These are phyloP conservation scores for Phrynocephalus vlangalii DNA, from an alignment of 2,797 vertebrate genomes.

Conservation along the genomic window DNA sequence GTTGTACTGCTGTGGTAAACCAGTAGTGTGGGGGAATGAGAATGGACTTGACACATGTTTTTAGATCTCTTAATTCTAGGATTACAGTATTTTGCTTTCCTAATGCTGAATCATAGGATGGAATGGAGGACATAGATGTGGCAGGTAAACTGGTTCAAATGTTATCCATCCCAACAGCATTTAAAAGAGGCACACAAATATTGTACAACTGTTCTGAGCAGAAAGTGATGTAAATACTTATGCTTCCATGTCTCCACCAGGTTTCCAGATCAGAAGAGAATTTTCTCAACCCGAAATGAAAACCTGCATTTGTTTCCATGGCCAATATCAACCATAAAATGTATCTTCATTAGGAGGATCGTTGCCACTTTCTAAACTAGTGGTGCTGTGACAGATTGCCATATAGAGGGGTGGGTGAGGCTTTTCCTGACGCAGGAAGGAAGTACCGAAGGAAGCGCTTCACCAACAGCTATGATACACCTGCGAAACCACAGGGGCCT, in stretches of 20 bases:
- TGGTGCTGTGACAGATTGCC: background rate
- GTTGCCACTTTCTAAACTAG: background rate
- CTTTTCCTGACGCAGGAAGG: slow-evolving; percentile 8
- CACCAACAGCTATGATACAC: no score
- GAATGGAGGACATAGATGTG: background rate
- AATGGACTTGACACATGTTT: background rate
- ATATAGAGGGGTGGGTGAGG: background rate
- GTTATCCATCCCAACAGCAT: background rate
- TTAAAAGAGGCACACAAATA: background rate
- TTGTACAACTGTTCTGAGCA: background rate
- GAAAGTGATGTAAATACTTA: background rate
- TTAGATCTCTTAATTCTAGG: background rate
- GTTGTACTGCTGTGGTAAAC: background rate
- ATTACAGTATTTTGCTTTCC: background rate
- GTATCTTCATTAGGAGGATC: no score
- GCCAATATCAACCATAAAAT: no score
- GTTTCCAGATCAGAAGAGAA: no score
- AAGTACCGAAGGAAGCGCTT: background rate
- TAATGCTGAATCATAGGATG: background rate
- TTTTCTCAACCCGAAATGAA: background rate
- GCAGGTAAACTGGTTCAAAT: background rate
- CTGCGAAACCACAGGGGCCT: background rate
- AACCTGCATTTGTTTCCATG: no score
- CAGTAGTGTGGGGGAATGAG: background rate
- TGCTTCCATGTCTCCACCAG: no score